Evolutionary conservation across 2,888 invertebrate genomes (phyloP), one percentile per base, ranked within the genome.

Genomic region (Proisotoma minuta): DNA sequence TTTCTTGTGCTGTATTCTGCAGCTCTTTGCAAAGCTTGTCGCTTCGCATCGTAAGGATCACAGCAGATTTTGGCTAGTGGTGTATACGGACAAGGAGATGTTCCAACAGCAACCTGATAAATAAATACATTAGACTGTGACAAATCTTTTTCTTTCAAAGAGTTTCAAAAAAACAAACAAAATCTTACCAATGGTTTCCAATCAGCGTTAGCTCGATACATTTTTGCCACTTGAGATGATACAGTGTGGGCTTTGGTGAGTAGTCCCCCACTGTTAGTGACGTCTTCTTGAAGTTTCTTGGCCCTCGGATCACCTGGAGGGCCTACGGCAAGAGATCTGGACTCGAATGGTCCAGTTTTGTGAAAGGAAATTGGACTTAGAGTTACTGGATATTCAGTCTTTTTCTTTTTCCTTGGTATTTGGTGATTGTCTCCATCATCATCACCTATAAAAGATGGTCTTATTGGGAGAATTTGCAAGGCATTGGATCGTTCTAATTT

Each of bases 401-500:
- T 69, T 20, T 50, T 28, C 60, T 56, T 62, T 63, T 69, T 69
- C 24, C 24, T 57, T n/a, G 15, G 12, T 15, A 43, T 23, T 20
- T 54, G 56, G 8, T 51, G 48, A 29, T 54, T 51, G 5, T 64
- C 58, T 47, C 27, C 27, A 2, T 57, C 53, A 20, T 40, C 39
- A 20, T 3, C n/a, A 22, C 26, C 57, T 27, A 65, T 67, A 51
- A 69, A 66, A 49, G 62, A 58, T 5, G 72, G 71, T 12, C 67
- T 65, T 51, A 72, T 69, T 12, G 72, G 71, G 3, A 71, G 57
- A 40, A 74, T 74, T 62, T 71, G 70, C 12, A 74, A 58, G 3
- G 73, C 70, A 62, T 72, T 72, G 1, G 70, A 71, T 54, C 65
- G 68, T 50, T 69, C 70, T 59, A 74, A 48, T 43, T 72, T 72